phyloP scores from a whole-genome alignment of 2,797 vertebrate species.

The Typhlichthys eigenmanni region DNA sequence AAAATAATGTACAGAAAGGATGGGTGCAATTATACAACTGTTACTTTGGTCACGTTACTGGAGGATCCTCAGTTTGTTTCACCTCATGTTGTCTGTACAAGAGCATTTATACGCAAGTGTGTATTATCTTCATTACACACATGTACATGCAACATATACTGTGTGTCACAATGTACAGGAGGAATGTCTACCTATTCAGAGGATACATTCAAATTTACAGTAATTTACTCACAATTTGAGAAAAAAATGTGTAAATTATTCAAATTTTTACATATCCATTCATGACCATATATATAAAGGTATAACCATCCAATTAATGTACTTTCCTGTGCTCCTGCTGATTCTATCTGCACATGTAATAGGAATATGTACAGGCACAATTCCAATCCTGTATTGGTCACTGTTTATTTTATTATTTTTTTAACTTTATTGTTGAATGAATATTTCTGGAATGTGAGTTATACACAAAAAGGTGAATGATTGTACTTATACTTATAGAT shows the following conservation, averaged over 20 bases:
- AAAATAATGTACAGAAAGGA: slow-evolving; percentile 74
- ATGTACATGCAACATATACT: slow-evolving; percentile 52
- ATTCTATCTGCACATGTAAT: slow-evolving; percentile 32
- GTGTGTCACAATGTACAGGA: slow-evolving; percentile 32
- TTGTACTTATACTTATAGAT: background rate
- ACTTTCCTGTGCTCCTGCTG: slow-evolving; percentile 34
- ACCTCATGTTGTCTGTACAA: slow-evolving; percentile 33
- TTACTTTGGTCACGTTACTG: slow-evolving; percentile 79
- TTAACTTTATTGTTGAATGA: slow-evolving; percentile 24
- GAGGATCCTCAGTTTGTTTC: slow-evolving; percentile 57
- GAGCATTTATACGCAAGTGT: slow-evolving; percentile 43
- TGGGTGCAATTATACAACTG: slow-evolving; percentile 63
- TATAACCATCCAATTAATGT: slow-evolving; percentile 41
- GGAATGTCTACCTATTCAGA: slow-evolving; percentile 46
- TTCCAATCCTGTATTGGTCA: slow-evolving; percentile 26
- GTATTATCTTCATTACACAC: slow-evolving; percentile 23
- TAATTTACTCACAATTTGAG: slow-evolving; percentile 29
- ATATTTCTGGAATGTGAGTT: slow-evolving; percentile 24
- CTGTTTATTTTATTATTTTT: slow-evolving; percentile 15
- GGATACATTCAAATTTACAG: slow-evolving; percentile 31
- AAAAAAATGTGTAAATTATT: slow-evolving; percentile 24
- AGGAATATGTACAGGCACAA: slow-evolving; percentile 47
- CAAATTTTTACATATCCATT: slow-evolving; percentile 24
- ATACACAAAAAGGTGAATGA: slow-evolving; percentile 26
- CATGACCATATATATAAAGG: slow-evolving; percentile 58